Evolutionary conservation across 2,113 vertebrate genomes (phyloP), one percentile per base, ranked within the genome.

Genomic region (Spea multiplicata): DNA sequence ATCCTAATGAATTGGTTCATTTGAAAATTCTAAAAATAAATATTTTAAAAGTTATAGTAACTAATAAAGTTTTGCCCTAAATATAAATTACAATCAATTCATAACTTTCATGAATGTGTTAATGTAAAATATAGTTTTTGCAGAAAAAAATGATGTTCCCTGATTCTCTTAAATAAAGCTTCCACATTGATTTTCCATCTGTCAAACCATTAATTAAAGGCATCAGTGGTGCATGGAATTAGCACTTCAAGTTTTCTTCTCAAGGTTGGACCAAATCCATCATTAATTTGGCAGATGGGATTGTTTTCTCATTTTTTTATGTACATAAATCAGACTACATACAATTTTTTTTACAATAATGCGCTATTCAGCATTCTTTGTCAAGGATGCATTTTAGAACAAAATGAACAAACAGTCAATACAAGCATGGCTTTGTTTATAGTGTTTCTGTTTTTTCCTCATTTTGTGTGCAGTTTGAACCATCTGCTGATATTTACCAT

Each of bases 101-200:
- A 75, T 44, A 48, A 68, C 50, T 50, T 16, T 8, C 10, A 49
- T 59, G 55, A 71, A 77, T 6, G 66, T 59, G 53, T 77, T 77
- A 77, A 77, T 13, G 17, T 9, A 77, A 71, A 71, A 45, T 44
- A 75, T 47, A 49, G 52, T 53, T 69, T 61, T 70, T 67, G 45
- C 66, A 44, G 44, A 30, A 30, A 70, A 70, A 55, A 70, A 70
- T 17, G 6, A 52, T 17, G 48, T 70, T 62, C 66, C 70, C 80
- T 45, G 75, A 86, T 83, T 70, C 55, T 86, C 89, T 88, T 83
- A 88, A 89, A 87, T 83, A 90, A 91, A 90, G 87, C 85, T 81
- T 14, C 72, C 73, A 83, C 66, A 59, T 84, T 85, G 83, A 89
- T 89, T 87, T 88, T 84, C 88, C 87, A 90, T 92, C 88, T 91